Percentiles rank a stretch among this genome's conserved stretches.
These are phyloP conservation scores for Boleophthalmus pectinirostris DNA, from an alignment of 2,113 vertebrate genomes.

Conservation along the genomic window DNA sequence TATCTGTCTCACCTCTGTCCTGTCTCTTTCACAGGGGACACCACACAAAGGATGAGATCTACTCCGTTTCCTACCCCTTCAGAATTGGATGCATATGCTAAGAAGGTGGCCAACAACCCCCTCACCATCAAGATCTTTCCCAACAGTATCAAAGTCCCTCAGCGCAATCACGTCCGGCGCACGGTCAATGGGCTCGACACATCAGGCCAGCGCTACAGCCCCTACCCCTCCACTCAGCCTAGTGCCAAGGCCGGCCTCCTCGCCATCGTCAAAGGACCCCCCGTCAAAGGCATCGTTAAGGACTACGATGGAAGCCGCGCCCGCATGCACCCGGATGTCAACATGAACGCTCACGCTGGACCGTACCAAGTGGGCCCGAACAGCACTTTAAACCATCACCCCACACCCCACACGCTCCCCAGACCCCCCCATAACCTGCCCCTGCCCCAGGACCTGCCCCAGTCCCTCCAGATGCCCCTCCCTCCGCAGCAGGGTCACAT, in stretches of 20 bases:
- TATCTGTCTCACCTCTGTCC: constrained; percentile 26
- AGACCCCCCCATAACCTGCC: constrained; percentile 70
- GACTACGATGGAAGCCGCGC: constrained; percentile 94
- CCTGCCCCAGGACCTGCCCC: constrained; percentile 69
- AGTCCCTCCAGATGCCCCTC: constrained; percentile 69
- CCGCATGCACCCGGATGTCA: constrained; percentile 89
- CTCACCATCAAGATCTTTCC: constrained; percentile 99
- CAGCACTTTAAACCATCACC: constrained; percentile 96
- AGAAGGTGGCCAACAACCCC: constrained; percentile 98
- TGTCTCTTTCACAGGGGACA: constrained; percentile 88
- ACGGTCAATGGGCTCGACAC: constrained; percentile 99
- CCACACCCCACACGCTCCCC: constrained; percentile 79
- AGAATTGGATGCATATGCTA: constrained; percentile 99
- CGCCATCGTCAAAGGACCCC: constrained; percentile 91
- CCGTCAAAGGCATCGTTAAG: constrained; percentile 90
- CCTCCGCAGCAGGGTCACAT: constrained; percentile 67
- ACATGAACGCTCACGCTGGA: constrained; percentile 89
- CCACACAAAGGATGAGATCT: constrained; percentile 99
- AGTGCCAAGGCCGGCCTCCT: constrained; percentile 92
- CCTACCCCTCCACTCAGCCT: constrained; percentile 93
- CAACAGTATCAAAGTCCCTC: constrained; percentile 99
- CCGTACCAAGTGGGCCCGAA: constrained; percentile 84
- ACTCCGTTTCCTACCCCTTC: constrained; percentile 99
- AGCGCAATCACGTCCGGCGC: constrained; percentile 96
- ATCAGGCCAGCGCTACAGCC: constrained; percentile 96